Percentiles rank a stretch among this genome's conserved stretches.
Conservation (phyloP, 2,888 invertebrate genomes). For the Leptopilina myrica region DNA sequence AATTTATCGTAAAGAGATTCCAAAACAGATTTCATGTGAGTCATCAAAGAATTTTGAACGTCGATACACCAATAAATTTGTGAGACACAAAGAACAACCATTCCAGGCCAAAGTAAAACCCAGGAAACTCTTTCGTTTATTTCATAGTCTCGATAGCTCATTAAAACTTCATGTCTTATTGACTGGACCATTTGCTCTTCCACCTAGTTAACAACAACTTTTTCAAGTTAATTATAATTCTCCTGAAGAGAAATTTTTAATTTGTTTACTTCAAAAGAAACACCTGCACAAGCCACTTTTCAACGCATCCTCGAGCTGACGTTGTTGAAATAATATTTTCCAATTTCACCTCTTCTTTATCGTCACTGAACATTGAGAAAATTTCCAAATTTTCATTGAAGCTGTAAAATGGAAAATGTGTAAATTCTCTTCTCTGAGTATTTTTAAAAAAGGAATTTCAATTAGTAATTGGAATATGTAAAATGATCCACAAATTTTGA, state of each 20-base stretch:
- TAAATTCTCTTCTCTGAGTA: conserved; percentile 18
- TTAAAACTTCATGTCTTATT: conserved; percentile 82
- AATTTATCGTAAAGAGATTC: conserved; percentile 79
- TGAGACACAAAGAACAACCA: conserved; percentile 87
- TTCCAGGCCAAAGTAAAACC: conserved; percentile 89
- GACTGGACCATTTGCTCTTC: conserved; percentile 89
- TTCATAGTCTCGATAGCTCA: conserved; percentile 83
- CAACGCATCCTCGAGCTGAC: conserved; percentile 89
- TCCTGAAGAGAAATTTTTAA: no score
- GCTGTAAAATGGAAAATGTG: conserved; percentile 52
- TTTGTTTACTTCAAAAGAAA: background rate
- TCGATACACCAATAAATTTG: conserved; percentile 91
- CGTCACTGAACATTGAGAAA: conserved; percentile 86
- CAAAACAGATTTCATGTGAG: conserved; percentile 79
- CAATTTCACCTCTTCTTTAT: conserved; percentile 84
- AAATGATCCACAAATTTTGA: no score
- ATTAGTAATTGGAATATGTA: no score
- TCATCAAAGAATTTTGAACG: conserved; percentile 84
- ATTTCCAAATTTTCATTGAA: conserved; percentile 87
- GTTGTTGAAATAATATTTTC: conserved; percentile 82
- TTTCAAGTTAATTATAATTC: background rate
- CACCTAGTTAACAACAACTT: conserved; percentile 78
- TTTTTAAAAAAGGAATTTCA: background rate
- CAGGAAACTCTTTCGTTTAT: conserved; percentile 81
- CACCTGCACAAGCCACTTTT: conserved; percentile 87